Percentiles rank a stretch among this genome's conserved stretches.
These are phyloP conservation scores for Lypha dubia DNA, from an alignment of 2,888 invertebrate genomes.

Conservation along the genomic window DNA sequence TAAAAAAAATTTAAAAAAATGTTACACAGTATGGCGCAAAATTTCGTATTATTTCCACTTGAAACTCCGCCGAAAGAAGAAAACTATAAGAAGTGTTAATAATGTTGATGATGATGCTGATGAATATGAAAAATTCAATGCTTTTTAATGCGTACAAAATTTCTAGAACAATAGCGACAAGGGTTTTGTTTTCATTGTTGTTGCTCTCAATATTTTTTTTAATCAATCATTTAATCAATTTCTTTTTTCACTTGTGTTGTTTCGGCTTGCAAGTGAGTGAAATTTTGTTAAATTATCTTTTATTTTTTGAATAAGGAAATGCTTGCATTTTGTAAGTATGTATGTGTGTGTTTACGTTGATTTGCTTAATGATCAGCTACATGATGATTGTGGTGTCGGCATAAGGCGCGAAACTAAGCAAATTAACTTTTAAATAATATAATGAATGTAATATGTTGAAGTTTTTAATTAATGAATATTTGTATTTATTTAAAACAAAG, in stretches of 20 bases:
- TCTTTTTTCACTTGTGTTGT: too few relatives aligned
- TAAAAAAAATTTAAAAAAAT: constrained; percentile 29
- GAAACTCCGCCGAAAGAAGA: constrained; percentile 51
- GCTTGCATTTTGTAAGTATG: constrained; percentile 7
- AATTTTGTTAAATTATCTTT: constrained; percentile 41
- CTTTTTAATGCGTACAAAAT: constrained; percentile 69
- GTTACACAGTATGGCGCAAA: constrained; percentile 69
- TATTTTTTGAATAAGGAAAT: constrained; percentile 26
- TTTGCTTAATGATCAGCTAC: constrained; percentile 33
- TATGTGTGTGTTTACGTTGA: not conserved
- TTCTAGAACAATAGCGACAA: constrained; percentile 62
- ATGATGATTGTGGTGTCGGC: constrained; percentile 48
- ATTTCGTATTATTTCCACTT: constrained; percentile 67
- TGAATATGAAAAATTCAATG: constrained; percentile 59
- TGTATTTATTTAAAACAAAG: constrained; percentile 1
- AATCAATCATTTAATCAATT: constrained; percentile 75
- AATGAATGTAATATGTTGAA: constrained; percentile 55
- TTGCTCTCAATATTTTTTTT: constrained; percentile 59
- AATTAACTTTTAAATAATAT: constrained; percentile 67
- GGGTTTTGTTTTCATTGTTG: constrained; percentile 10
- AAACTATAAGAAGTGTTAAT: constrained; percentile 20
- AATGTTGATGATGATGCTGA: constrained; percentile 34
- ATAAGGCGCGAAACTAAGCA: constrained; percentile 73
- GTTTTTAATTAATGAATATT: constrained; percentile 65
- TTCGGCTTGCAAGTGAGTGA: constrained; percentile 10